phyloP scores from a whole-genome alignment of 2,113 vertebrate genomes.

The Apteryx owenii region DNA sequence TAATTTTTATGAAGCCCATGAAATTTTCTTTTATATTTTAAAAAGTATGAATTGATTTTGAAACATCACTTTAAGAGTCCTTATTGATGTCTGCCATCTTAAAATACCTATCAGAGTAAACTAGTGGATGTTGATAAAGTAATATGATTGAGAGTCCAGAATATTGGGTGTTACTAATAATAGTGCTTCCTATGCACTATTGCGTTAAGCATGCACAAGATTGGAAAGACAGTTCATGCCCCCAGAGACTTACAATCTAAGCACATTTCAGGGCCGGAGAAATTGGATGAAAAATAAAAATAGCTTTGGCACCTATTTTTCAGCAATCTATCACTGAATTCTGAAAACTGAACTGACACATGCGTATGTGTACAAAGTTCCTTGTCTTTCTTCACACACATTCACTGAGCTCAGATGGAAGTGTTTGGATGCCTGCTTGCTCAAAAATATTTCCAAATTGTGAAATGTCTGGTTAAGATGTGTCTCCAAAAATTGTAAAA shows the following conservation, averaged over 20 bases:
- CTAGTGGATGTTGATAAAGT: not conserved
- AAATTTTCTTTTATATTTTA: not conserved
- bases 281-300: slow-evolving; percentile 16
- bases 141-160: not conserved
- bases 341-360: not conserved
- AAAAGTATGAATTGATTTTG: not conserved
- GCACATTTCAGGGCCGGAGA: not conserved
- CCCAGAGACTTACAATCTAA: not conserved
- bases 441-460: not conserved
- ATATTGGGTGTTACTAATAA: not conserved
- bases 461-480: not conserved
- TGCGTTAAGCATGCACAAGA: not conserved
- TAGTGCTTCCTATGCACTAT: accelerated
- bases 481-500: not conserved
- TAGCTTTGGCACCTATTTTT: not conserved
- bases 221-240: not conserved
- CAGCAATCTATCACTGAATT: not conserved
- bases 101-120: not conserved
- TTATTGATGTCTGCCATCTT: not conserved
- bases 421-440: not conserved
- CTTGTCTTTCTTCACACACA: not conserved
- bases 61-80: not conserved
- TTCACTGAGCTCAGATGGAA: not conserved
- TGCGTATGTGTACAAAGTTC: not conserved
- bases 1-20: not conserved